These are phyloP conservation scores for Eumeta japonica DNA, from an alignment of 1,140 invertebrate genomes.

Conservation along the genomic window DNA sequence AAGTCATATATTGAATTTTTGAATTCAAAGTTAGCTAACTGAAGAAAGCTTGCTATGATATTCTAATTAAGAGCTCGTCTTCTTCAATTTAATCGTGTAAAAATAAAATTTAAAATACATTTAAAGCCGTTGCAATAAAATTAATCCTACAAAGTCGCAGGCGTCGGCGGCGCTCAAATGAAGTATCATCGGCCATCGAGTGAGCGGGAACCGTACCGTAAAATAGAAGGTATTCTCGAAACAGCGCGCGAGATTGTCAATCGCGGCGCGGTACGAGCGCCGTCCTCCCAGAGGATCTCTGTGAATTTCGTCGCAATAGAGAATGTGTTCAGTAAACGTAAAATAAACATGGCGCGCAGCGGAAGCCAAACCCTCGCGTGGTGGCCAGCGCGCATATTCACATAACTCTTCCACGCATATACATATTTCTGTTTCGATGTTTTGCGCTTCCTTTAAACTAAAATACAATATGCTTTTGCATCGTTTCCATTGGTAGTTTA, in stretches of 20 bases:
- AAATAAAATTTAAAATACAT: no score
- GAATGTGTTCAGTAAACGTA: slow-evolving; percentile 46
- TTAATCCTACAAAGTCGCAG: slow-evolving; percentile 19
- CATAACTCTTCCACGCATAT: slow-evolving; percentile 33
- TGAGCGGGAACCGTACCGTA: slow-evolving; percentile 31
- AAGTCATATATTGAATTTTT: no score
- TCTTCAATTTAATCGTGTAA: no score
- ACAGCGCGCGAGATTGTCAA: slow-evolving; percentile 45
- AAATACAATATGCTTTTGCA: no score
- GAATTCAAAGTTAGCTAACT: no score
- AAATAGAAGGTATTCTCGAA: slow-evolving; percentile 48
- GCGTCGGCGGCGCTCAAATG: slow-evolving; percentile 27
- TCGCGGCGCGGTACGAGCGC: slow-evolving; percentile 19
- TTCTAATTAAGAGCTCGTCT: no score
- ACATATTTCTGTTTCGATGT: no score
- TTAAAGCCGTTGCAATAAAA: slow-evolving; percentile 19
- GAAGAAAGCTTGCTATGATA: no score
- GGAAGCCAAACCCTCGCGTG: no score
- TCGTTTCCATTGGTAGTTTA: no score
- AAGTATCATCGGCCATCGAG: slow-evolving; percentile 37
- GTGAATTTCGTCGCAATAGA: slow-evolving; percentile 47
- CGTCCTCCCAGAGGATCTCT: no score
- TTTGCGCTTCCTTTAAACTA: no score
- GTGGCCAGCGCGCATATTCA: slow-evolving; percentile 41
- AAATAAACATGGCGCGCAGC: slow-evolving; percentile 46